Conservation (phyloP, 2,797 vertebrate species). For the Tapera naevia region DNA sequence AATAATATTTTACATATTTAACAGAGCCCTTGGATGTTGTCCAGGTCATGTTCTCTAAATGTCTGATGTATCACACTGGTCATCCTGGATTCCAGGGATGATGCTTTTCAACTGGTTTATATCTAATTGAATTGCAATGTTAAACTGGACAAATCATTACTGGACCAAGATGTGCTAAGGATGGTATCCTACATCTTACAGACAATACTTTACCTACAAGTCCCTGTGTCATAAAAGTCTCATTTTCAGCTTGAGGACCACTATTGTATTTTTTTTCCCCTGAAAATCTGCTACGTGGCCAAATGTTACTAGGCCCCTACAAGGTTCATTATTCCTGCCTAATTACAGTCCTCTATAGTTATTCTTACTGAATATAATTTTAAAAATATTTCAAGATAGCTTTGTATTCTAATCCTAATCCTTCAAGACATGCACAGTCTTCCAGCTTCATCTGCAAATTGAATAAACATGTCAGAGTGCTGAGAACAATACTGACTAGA, state of each 20-base stretch:
- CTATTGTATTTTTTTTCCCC: neutral
- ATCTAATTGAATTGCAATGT: neutral
- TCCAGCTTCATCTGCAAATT: neutral
- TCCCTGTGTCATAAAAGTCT: neutral
- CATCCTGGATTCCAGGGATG: neutral
- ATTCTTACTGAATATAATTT: neutral
- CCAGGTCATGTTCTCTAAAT: neutral
- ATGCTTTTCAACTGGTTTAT: neutral
- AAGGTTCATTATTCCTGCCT: neutral
- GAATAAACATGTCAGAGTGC: neutral
- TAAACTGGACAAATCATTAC: neutral
- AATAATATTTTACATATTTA: neutral
- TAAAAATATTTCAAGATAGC: neutral
- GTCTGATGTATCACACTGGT: neutral
- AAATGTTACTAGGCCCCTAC: neutral
- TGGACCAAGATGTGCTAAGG: neutral
- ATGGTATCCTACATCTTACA: neutral
- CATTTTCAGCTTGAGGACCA: neutral
- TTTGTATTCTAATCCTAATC: neutral
- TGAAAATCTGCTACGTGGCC: neutral
- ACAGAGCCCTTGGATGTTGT: neutral
- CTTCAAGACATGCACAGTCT: neutral
- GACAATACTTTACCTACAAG: neutral
- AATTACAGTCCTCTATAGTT: neutral
- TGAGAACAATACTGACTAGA: neutral